Evolutionary conservation across 2,797 vertebrate species (phyloP), one percentile per base, ranked within the genome.

Genomic region (Cichlasoma orientale): DNA sequence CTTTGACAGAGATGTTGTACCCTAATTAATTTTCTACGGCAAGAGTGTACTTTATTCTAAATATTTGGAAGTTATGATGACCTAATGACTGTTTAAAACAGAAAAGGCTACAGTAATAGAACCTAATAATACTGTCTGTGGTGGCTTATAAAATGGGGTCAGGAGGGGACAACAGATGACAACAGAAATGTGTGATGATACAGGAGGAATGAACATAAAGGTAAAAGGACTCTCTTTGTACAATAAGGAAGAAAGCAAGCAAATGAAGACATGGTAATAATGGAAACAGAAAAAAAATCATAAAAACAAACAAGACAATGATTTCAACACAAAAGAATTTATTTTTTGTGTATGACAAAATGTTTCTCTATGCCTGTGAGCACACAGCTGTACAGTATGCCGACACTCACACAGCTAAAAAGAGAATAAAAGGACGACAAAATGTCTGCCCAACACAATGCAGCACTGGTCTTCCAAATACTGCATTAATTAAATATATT

Each of bases 221-320:
- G n/a, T 7, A 13, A 4, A 44, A 16, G 29, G 33, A 21, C 57
- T 56, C n/a, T 44, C n/a, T 44, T 16, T 52, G 18, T 2, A n/a
- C 0, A 47, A 56, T 38, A 56, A 21, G 68, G 59, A 41, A 21
- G 27, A 70, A 85, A 76, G 31, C 12, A 52, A 78, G 87, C 55
- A 84, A 82, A 92, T 72, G 74, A 80, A 66, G 63, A 85, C 47
- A 25, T 68, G 85, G 19, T 55, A 90, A 84, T 63, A 91, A 94
- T 89, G 86, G 85, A 86, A 85, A 88, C 55, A 56, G 21, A 10
- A 11, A 44, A 53, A 56, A 94, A 93, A 90, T 87, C 78, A 93
- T 90, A 94, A 95, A 94, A 94, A 94, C 89, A 91, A 94, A 94
- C 91, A 92, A 90, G 92, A 96, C 93, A 89, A 95, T 95, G 93